Evolutionary conservation across 2,888 invertebrate species (phyloP).

Genomic region (Sarcophaga variegata): DNA sequence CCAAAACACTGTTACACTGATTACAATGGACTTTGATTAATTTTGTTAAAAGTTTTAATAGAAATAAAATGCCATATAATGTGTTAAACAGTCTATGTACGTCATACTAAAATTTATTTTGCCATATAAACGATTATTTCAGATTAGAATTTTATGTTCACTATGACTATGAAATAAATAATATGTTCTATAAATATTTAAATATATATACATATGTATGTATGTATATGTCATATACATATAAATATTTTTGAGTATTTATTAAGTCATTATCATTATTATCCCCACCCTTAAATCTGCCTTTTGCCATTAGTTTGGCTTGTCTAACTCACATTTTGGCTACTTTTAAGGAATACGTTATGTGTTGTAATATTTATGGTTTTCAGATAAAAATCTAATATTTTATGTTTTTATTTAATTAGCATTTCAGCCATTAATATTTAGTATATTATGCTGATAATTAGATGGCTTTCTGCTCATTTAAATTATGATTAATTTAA

Average conservation of each 20-base stretch:
- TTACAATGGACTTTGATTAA: constrained; percentile 48
- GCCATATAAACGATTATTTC: background rate
- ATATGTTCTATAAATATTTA: constrained; percentile 29
- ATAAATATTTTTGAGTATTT: background rate
- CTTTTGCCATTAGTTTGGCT: background rate
- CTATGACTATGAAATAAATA: constrained; percentile 41
- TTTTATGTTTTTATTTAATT: constrained; percentile 17
- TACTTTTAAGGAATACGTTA: background rate
- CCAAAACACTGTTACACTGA: background rate
- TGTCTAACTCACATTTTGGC: background rate
- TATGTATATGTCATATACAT: background rate
- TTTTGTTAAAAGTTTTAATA: constrained; percentile 23
- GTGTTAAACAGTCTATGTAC: background rate
- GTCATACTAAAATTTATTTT: too few relatives aligned
- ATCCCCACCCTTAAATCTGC: too few relatives aligned
- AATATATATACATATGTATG: constrained; percentile 14
- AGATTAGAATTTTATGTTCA: background rate
- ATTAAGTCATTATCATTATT: background rate
- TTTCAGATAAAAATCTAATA: constrained; percentile 32
- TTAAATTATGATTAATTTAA: constrained; percentile 29
- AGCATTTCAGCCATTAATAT: background rate
- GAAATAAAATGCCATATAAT: constrained; percentile 38
- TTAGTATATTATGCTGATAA: background rate
- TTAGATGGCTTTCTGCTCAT: constrained; percentile 16
- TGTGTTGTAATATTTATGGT: constrained; percentile 26